Evolutionary conservation across 1,140 invertebrate species (phyloP), one percentile per base, ranked within the genome.

Genomic region (Polypedilum vanderplanki): DNA sequence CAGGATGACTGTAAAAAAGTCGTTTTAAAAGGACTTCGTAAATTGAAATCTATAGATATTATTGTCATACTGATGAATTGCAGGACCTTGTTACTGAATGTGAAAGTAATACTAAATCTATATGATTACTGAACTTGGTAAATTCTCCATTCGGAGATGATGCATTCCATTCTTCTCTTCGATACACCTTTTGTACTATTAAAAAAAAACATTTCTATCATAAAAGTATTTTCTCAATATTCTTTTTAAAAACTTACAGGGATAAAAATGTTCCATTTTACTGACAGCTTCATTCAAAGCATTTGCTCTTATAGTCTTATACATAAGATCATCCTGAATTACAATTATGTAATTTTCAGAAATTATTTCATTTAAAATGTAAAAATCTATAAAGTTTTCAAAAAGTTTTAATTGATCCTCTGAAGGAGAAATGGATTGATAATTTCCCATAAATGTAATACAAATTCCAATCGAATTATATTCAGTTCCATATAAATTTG

Each of bases 401-500:
- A 20, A n/a, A 4, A 67, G 3, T 33, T 5, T 33, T 5, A 33
- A 3, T 33, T 33, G 24, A 33, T 33, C 24, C 1, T 1, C 24
- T 3, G 24, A 33, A 33, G 24, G 24, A 3, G 1, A 1, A 3
- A 5, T 33, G 1, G 24, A 3, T 33, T 33, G 24, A 33, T 33
- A 33, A 33, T 33, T 33, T 33, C 24, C 24, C 2, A 33, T 33
- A 33, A 33, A 33, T 33, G 24, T 5, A 3, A 33, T 5, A 33
- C 24, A 33, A 33, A 33, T 33, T 33, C 24, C 24, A 33, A 33
- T 33, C 2, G 24, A 33, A 33, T 33, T 33, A 33, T 3, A 33
- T 33, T 33, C 24, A 33, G 24, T 33, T 0, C 87, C 84, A 77
- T 90, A 87, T 0, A 87, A 86, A 0, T 88, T 88, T 0, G 83